Percentiles rank a stretch among this genome's conserved stretches.
Conservation (phyloP, 2,113 vertebrate genomes). For the Eonycteris spelaea region DNA sequence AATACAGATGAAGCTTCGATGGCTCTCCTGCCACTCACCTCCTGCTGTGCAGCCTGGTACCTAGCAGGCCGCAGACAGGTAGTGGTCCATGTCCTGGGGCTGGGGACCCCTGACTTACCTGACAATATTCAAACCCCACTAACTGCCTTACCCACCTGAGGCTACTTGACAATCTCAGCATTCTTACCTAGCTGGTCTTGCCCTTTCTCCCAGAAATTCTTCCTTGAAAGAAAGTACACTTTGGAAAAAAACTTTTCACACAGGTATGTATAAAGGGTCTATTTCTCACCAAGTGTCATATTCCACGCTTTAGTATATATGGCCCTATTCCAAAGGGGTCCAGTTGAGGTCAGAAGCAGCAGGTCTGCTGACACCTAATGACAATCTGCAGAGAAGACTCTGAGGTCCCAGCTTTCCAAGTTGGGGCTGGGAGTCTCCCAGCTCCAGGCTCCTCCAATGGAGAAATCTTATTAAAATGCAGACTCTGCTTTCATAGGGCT, state of each 20-base stretch:
- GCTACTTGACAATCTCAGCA: not conserved
- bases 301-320: not conserved
- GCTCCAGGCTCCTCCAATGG: not conserved
- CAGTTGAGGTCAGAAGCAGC: not conserved
- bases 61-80: too few species aligned
- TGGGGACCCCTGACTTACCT: not conserved
- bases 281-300: not conserved
- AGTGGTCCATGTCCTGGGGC: too few species aligned
- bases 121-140: not conserved
- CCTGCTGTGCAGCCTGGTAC: too few species aligned
- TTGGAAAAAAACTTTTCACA: not conserved
- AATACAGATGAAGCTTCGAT: too few species aligned
- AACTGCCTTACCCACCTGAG: not conserved
- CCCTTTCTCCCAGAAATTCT: not conserved
- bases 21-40: too few species aligned
- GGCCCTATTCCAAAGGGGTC: not conserved
- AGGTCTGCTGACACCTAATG: not conserved
- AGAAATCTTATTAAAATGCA: not conserved
- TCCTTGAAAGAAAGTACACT: not conserved
- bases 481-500: not conserved
- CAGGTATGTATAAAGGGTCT: not conserved
- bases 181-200: not conserved
- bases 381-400: not conserved
- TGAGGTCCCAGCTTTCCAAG: not conserved
- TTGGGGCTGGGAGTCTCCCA: not conserved